phyloP scores from a whole-genome alignment of 2,797 vertebrate species.

The Otolemur crassicaudatus region DNA sequence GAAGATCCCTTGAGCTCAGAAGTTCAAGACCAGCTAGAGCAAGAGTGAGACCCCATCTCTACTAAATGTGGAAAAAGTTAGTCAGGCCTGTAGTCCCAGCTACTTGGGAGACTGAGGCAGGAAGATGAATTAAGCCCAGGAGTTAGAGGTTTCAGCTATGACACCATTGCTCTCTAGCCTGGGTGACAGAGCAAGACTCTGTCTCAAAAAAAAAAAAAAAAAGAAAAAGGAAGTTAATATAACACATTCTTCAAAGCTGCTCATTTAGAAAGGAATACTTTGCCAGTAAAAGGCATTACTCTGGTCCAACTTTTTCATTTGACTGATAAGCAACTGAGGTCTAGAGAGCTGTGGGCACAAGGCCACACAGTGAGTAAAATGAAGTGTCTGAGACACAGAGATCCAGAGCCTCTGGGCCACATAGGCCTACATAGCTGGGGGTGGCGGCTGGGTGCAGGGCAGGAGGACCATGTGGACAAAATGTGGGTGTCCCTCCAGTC shows the following conservation, averaged over 20 bases:
- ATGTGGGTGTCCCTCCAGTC: neutral
- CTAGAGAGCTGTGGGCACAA: neutral
- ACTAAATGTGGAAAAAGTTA: neutral
- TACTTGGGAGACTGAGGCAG: neutral
- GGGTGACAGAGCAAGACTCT: neutral
- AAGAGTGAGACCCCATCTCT: neutral
- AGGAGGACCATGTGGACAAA: neutral
- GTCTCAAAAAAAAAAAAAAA: neutral
- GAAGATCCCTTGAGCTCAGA: no score
- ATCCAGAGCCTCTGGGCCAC: neutral
- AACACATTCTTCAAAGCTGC: neutral
- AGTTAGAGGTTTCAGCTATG: neutral
- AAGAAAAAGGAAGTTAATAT: neutral
- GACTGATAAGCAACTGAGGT: neutral
- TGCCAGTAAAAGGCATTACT: fast-evolving
- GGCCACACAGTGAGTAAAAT: fast-evolving
- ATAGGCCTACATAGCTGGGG: neutral
- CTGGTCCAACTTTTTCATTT: neutral
- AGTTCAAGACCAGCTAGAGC: neutral
- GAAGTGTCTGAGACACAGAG: neutral
- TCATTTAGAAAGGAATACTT: neutral
- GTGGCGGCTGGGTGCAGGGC: neutral
- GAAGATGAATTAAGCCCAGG: neutral
- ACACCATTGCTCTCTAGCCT: neutral
- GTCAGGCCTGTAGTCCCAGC: neutral